Conservation (phyloP, 2,113 vertebrate species). For the Odontesthes bonariensis region DNA sequence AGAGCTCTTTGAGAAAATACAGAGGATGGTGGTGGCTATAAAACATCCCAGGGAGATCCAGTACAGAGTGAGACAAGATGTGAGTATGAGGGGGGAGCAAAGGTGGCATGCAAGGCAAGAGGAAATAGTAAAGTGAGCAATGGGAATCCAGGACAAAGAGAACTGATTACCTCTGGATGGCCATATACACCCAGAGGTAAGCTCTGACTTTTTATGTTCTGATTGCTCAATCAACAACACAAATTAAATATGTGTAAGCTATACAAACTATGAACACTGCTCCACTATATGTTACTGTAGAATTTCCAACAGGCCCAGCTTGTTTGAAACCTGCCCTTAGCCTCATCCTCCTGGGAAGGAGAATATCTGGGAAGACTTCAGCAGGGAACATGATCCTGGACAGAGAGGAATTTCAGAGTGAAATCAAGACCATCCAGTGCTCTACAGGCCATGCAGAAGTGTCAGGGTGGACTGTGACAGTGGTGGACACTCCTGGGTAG, state of each 20-base stretch:
- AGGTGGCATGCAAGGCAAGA: neutral
- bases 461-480: constrained; percentile 20
- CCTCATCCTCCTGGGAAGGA: constrained; percentile 69
- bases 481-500: constrained; percentile 72
- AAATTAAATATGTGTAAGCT: neutral
- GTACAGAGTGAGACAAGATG: constrained; percentile 3
- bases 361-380: constrained; percentile 66
- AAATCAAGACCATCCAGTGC: constrained; percentile 40
- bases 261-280: neutral
- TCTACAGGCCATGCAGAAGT: constrained; percentile 16
- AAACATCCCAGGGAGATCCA: neutral
- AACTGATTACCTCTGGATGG: neutral
- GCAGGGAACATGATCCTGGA: constrained; percentile 60
- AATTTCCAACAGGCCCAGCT: neutral
- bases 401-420: constrained; percentile 21
- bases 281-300: neutral
- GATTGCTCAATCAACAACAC: neutral
- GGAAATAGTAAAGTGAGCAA: neutral
- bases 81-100: neutral
- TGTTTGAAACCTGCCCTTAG: neutral
- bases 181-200: constrained; percentile 1
- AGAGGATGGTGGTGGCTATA: constrained; percentile 14
- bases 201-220: neutral
- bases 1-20: constrained; percentile 40
- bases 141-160: neutral